Evolutionary conservation across 2,797 vertebrate species (phyloP).

Genomic region (Sternarchorhynchus goeldii): DNA sequence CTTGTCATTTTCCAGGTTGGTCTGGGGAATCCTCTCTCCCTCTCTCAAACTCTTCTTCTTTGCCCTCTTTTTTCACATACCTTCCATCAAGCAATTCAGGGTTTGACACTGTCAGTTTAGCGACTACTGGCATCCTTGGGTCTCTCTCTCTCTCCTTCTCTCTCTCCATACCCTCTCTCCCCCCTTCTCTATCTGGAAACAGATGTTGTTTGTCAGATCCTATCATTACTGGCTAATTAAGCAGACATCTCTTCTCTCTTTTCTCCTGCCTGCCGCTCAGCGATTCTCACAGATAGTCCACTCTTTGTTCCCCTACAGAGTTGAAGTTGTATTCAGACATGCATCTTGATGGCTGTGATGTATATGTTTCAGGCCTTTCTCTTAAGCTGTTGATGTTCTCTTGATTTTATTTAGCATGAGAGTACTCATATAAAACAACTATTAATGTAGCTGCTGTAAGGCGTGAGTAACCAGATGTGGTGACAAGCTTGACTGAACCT

Average conservation of each 20-base stretch:
- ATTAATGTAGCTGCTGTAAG: neutral
- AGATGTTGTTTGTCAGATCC: slow-evolving; percentile 87
- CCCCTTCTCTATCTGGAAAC: slow-evolving; percentile 73
- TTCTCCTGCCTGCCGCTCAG: slow-evolving; percentile 67
- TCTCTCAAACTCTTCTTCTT: slow-evolving; percentile 29
- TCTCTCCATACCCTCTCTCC: slow-evolving; percentile 52
- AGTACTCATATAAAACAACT: neutral
- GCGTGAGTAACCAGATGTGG: neutral
- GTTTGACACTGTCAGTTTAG: slow-evolving; percentile 48
- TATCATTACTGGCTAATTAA: slow-evolving; percentile 87
- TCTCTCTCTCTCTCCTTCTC: slow-evolving; percentile 50
- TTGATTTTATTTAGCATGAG: neutral
- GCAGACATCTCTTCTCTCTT: slow-evolving; percentile 81
- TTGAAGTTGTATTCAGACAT: slow-evolving; percentile 33
- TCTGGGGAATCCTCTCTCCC: slow-evolving; percentile 1
- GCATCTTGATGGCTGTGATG: neutral
- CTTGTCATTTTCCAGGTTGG: slow-evolving; percentile 10
- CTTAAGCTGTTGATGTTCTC: neutral
- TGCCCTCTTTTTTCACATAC: slow-evolving; percentile 48
- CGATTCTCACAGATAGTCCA: slow-evolving; percentile 53
- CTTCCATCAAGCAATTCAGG: slow-evolving; percentile 41
- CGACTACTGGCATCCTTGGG: slow-evolving; percentile 41
- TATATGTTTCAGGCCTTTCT: neutral
- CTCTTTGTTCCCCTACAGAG: slow-evolving; percentile 63
- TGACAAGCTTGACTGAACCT: too few species aligned